Base-by-base conservation (phyloP, 2,797 vertebrate species). In the Xenopus petersii region DNA sequence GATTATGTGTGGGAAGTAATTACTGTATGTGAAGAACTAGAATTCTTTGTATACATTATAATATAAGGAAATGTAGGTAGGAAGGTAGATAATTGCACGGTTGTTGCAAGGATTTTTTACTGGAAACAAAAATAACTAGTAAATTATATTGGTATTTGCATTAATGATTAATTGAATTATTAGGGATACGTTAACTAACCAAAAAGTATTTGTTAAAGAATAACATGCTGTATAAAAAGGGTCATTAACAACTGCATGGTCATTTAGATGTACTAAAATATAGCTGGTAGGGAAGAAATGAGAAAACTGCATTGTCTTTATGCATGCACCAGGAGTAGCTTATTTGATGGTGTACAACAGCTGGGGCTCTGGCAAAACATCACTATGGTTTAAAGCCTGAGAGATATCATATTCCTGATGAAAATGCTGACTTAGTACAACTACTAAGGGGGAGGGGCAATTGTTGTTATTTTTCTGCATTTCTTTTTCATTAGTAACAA, bases 61-160 rank as follows among this genome's bases (percentile, higher is more conserved):
- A 64, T 64, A 58, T 55, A 73, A 73, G 56, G 16, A 64, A 55
- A 64, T 51, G 30, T 42, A 58, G 67, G 54, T 30, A 69, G 67
- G 67, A 21, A 69, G 54, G 54, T 58, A 51, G 67, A 69, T 69
- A 69, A 69, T 69, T 58, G 67, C 67, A 69, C 42, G 2, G 10
- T 62, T 76, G 64, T 76, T 73, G 73, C 77, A 55, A 63, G 30
- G 26, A 26, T 33, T 71, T 56, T 63, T 71, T 70, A 72, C 55
- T 75, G 65, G 69, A 54, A 0, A 73, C 60, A 59, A n/a, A 47
- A 77, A 33, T 60, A 68, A 67, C 55, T 64, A 8, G 56, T 4
- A 74, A 26, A 76, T 75, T 75, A 71, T 0, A 1, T 49, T 75
- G 71, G 73, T 26, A 74, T 82, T 65, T 16, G 79, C 70, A 77